phyloP scores from a whole-genome alignment of 2,888 invertebrate genomes.

The Ichneumoninae sp. region DNA sequence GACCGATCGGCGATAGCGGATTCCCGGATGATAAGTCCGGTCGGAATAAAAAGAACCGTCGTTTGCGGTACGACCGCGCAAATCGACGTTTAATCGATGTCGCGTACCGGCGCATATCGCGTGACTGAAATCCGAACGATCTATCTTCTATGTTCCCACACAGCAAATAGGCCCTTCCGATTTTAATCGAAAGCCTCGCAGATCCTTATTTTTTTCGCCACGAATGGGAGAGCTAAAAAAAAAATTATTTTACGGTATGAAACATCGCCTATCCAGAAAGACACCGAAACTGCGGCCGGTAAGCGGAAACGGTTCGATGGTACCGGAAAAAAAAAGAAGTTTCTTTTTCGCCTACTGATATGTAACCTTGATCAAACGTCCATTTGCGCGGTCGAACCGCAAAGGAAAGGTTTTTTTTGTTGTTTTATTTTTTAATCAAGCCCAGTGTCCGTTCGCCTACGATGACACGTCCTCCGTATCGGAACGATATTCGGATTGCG shows the following conservation, averaged over 20 bases:
- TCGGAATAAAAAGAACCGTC: not conserved
- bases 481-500: not conserved
- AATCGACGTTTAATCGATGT: not conserved
- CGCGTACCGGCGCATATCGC: not conserved
- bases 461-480: not conserved
- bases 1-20: not conserved
- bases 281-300: not conserved
- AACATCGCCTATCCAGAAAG: not conserved
- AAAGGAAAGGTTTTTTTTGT: not conserved
- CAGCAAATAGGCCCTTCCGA: not conserved
- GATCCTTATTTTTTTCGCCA: not conserved
- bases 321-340: not conserved
- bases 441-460: not conserved
- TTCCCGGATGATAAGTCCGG: not conserved
- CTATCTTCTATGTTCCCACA: not conserved
- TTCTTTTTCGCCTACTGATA: not conserved
- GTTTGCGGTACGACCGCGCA: not conserved
- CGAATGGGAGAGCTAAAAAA: not conserved
- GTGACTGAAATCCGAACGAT: not conserved
- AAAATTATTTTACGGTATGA: not conserved
- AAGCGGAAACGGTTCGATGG: not conserved
- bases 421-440: not conserved
- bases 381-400: not conserved
- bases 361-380: not conserved
- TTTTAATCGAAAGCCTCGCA: not conserved